phyloP scores from a whole-genome alignment of 2,888 invertebrate genomes.

The Bugulina stolonifera region DNA sequence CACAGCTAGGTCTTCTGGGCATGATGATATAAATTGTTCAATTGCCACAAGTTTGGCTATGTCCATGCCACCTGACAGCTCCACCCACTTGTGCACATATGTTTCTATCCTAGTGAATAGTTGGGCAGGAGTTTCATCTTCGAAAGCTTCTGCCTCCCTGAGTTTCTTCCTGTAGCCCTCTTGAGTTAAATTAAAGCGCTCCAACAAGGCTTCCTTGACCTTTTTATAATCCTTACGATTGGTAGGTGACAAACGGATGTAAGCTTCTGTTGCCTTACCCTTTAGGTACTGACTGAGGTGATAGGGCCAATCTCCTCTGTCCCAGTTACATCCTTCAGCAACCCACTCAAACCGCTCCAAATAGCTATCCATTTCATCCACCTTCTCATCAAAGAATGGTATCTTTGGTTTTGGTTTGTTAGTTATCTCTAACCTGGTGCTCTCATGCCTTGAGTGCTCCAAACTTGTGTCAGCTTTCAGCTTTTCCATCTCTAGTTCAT shows the following conservation, averaged over 20 bases:
- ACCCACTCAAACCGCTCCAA: slow-evolving; percentile 27
- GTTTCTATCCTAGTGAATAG: not conserved
- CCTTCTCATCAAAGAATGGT: slow-evolving; percentile 25
- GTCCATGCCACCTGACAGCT: not conserved
- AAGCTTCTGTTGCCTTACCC: not conserved
- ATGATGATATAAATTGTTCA: not conserved
- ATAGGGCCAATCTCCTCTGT: not conserved
- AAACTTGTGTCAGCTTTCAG: not conserved
- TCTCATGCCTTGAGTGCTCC: too few species aligned
- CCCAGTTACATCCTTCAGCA: slow-evolving; percentile 26
- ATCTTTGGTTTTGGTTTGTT: not conserved
- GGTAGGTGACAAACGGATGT: not conserved
- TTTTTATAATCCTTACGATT: not conserved
- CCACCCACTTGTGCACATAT: not conserved
- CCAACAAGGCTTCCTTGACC: not conserved
- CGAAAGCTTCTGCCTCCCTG: not conserved
- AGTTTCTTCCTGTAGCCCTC: not conserved
- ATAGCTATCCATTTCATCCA: slow-evolving; percentile 27
- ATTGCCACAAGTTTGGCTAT: not conserved
- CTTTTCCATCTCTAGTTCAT: not conserved
- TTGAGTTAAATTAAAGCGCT: not conserved
- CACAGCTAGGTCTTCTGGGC: not conserved
- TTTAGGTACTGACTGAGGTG: not conserved
- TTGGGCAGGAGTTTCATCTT: not conserved
- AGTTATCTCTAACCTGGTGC: not conserved